phyloP scores from a whole-genome alignment of 2,888 invertebrate species.

The Coelinius sp. region DNA sequence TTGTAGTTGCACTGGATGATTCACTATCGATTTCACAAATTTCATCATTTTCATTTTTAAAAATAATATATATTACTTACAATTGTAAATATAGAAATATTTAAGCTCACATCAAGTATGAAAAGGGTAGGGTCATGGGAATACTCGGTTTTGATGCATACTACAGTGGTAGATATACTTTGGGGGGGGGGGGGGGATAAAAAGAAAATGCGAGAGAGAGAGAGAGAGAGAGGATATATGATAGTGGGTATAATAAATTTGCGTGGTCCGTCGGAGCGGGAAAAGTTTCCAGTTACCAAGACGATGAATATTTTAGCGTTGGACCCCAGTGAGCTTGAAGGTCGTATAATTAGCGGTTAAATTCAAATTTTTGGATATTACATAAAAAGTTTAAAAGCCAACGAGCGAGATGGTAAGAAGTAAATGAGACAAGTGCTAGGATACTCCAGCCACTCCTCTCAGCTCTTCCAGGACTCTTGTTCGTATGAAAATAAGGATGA shows the following conservation, averaged over 20 bases:
- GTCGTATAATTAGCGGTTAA: constrained; percentile 63
- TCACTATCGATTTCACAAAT: constrained; percentile 3
- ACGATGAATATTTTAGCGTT: constrained; percentile 65
- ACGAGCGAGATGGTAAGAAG: constrained; percentile 42
- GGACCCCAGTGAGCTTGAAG: constrained; percentile 46
- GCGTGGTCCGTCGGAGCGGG: constrained; percentile 51
- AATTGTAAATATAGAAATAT: neutral
- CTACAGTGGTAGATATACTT: constrained; percentile 19
- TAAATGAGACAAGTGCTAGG: constrained; percentile 23
- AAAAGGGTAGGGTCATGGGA: constrained; percentile 10
- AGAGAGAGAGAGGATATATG: constrained; percentile 26
- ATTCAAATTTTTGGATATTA: constrained; percentile 67
- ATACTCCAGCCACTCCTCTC: constrained; percentile 37
- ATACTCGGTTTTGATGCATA: constrained; percentile 18
- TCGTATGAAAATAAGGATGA: neutral
- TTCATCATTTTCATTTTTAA: neutral
- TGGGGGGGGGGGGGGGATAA: no score
- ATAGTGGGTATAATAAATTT: constrained; percentile 57
- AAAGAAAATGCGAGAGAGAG: constrained; percentile 14
- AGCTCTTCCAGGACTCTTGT: neutral
- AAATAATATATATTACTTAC: neutral
- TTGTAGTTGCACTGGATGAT: neutral
- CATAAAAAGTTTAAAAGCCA: constrained; percentile 57
- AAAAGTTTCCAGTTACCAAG: constrained; percentile 62
- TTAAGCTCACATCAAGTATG: neutral